Percentiles rank a stretch among this genome's conserved stretches.
phyloP scores from a whole-genome alignment of 1,140 invertebrate genomes.

The Penaeus vannamei region DNA sequence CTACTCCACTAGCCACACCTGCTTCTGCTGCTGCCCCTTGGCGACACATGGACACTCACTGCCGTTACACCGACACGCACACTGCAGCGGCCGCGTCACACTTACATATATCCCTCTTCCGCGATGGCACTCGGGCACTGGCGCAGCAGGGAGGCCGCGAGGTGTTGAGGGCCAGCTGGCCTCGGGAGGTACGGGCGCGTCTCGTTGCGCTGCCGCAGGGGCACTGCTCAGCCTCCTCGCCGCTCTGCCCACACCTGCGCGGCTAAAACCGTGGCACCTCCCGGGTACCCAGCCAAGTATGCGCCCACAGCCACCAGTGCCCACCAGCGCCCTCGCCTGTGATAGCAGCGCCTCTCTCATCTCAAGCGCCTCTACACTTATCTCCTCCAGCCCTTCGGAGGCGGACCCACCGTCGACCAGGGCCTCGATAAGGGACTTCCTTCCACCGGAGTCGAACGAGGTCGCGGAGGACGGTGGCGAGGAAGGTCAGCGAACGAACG shows the following conservation, averaged over 20 bases:
- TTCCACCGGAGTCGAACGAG: too few species aligned
- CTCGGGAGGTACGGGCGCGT: constrained; percentile 32
- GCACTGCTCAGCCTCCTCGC: constrained; percentile 41
- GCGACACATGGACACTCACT: constrained; percentile 45
- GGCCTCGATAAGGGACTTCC: too few species aligned
- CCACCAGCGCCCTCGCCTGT: constrained; percentile 16
- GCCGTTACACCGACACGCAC: neutral
- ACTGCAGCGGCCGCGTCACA: too few species aligned
- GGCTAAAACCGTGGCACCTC: constrained; percentile 62
- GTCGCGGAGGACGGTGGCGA: too few species aligned
- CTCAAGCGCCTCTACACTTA: too few species aligned
- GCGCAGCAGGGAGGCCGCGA: neutral
- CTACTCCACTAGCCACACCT: constrained; percentile 32
- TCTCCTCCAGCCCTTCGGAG: too few species aligned
- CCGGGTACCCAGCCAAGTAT: constrained; percentile 61
- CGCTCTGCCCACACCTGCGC: constrained; percentile 54
- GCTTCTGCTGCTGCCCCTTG: constrained; percentile 14
- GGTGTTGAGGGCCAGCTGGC: neutral
- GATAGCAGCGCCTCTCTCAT: too few species aligned
- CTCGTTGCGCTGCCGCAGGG: constrained; percentile 45
- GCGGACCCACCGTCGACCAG: too few species aligned
- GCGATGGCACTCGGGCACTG: neutral
- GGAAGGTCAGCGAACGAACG: too few species aligned
- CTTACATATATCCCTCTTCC: neutral
- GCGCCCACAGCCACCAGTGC: constrained; percentile 38